Percentiles rank a stretch among this genome's conserved stretches.
Conservation (phyloP, 2,797 vertebrate genomes). For the Podarcis lilfordi region DNA sequence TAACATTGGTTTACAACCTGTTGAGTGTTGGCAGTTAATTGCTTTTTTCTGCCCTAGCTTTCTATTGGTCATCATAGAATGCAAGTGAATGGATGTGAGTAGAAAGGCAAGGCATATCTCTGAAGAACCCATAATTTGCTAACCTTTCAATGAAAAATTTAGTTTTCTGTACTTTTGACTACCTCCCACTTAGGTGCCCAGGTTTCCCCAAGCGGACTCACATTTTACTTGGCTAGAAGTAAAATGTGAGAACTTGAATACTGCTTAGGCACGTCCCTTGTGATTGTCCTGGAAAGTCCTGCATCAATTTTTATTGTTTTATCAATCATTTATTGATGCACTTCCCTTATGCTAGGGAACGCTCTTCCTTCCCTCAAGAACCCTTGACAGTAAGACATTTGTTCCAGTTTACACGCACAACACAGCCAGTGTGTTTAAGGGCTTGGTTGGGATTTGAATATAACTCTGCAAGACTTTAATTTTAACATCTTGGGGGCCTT, state of each 20-base stretch:
- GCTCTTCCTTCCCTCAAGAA: not conserved
- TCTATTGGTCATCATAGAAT: not conserved
- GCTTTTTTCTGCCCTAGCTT: constrained; percentile 15
- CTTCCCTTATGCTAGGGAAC: not conserved
- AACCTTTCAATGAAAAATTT: constrained; percentile 19
- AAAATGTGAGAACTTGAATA: not conserved
- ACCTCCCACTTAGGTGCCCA: constrained; percentile 19
- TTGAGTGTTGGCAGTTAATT: not conserved
- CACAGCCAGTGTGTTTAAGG: not conserved
- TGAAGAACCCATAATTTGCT: not conserved
- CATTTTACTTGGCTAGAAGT: not conserved
- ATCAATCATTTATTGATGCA: not conserved
- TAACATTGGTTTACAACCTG: too few species aligned
- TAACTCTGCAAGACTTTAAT: not conserved
- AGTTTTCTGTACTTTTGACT: constrained; percentile 2
- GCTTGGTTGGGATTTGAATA: not conserved
- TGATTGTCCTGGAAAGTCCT: not conserved
- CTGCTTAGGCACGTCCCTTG: not conserved
- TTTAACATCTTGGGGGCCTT: not conserved
- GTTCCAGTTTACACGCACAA: not conserved
- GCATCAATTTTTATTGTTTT: not conserved
- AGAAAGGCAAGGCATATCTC: not conserved
- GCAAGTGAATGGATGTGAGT: rapidly evolving
- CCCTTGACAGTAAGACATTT: not conserved
- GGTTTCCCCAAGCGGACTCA: constrained; percentile 3